Percentiles rank a stretch among this genome's conserved stretches.
These are phyloP conservation scores for Gymnorhina tibicen DNA, from an alignment of 2,113 vertebrate species.

Conservation along the genomic window DNA sequence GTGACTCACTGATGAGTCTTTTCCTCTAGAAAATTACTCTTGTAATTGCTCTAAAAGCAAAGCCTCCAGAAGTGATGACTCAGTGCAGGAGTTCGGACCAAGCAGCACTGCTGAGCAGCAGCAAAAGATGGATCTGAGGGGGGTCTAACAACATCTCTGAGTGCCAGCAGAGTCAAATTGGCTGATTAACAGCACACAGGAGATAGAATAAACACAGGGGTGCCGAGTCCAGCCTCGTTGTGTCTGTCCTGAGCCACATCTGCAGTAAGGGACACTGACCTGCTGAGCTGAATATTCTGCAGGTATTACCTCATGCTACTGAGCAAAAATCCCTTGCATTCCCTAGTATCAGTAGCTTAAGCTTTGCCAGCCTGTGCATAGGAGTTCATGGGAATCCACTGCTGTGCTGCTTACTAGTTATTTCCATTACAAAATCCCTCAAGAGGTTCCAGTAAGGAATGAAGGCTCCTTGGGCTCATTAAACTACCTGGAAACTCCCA, in stretches of 20 bases:
- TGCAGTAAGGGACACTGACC: not conserved
- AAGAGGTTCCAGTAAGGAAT: slow-evolving; percentile 2
- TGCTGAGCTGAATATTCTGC: not conserved
- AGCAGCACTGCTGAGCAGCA: not conserved
- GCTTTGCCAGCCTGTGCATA: not conserved
- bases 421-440: slow-evolving; percentile 29
- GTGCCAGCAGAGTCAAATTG: not conserved
- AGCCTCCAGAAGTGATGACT: not conserved
- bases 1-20: not conserved
- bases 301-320: not conserved
- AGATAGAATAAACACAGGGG: not conserved
- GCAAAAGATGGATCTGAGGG: not conserved
- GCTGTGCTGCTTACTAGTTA: not conserved
- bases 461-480: slow-evolving; percentile 10
- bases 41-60: not conserved
- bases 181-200: not conserved
- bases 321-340: not conserved
- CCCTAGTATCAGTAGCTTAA: not conserved
- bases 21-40: not conserved
- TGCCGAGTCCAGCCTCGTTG: not conserved
- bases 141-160: not conserved
- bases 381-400: not conserved
- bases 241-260: not conserved
- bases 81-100: not conserved
- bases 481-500: slow-evolving; percentile 25